Evolutionary conservation across 2,797 vertebrate genomes (phyloP).

Genomic region (Enteromius trimaculatus): DNA sequence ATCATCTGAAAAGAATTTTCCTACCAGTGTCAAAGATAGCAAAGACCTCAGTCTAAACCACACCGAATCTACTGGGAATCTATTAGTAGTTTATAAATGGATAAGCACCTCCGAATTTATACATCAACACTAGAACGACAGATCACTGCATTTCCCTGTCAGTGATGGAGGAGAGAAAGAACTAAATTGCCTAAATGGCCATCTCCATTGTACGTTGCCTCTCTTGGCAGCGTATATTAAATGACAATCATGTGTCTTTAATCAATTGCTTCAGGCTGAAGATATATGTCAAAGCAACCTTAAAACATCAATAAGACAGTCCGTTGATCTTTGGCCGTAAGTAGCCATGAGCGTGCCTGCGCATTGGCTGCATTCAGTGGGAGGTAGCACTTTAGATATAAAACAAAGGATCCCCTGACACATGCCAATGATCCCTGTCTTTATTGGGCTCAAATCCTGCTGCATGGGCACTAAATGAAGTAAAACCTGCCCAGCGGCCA

Average conservation of each 20-base stretch:
- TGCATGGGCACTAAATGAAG: constrained; percentile 41
- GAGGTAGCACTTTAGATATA: constrained; percentile 30
- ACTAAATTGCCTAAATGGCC: constrained; percentile 15
- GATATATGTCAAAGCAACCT: constrained; percentile 33
- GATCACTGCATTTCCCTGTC: constrained; percentile 14
- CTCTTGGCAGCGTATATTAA: constrained; percentile 26
- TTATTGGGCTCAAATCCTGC: constrained; percentile 37
- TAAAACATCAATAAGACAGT: constrained; percentile 39
- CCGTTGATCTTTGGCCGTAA: constrained; percentile 35
- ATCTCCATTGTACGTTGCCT: constrained; percentile 29
- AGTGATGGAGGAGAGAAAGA: constrained; percentile 19
- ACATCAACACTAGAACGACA: background rate
- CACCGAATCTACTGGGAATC: background rate
- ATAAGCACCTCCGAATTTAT: constrained; percentile 14
- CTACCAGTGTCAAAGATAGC: background rate
- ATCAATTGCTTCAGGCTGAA: constrained; percentile 29
- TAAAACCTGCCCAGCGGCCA: constrained; percentile 8
- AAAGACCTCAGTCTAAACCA: background rate
- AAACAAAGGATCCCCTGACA: constrained; percentile 45
- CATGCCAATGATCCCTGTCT: constrained; percentile 43
- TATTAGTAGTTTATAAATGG: background rate
- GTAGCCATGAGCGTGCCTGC: constrained; percentile 34
- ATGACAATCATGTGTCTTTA: constrained; percentile 32
- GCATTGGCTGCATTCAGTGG: constrained; percentile 20
- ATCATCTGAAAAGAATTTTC: background rate